Conservation (phyloP, 2,113 vertebrate genomes). For the Corythornis madagascariensis region DNA sequence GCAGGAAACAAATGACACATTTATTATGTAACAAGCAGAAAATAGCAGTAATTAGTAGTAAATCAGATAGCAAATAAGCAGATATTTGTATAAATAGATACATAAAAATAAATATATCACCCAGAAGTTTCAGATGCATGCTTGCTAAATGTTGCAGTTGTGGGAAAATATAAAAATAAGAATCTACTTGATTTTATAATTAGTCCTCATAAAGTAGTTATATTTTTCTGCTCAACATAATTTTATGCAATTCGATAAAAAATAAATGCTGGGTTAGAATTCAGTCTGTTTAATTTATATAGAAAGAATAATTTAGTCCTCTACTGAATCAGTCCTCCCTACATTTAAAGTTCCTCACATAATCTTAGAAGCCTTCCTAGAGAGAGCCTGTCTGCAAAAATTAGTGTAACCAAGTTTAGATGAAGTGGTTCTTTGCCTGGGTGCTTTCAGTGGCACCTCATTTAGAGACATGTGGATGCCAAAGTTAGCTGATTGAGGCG, state of each 20-base stretch:
- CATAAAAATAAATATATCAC: not conserved
- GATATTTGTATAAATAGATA: not conserved
- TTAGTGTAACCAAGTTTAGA: not conserved
- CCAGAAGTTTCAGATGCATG: not conserved
- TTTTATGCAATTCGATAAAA: not conserved
- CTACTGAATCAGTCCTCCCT: not conserved
- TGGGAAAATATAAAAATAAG: not conserved
- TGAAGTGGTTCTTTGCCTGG: not conserved
- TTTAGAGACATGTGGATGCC: fast-evolving
- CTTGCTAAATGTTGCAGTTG: not conserved
- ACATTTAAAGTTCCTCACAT: not conserved
- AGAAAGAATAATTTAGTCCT: not conserved
- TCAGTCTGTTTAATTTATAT: not conserved
- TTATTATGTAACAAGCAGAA: not conserved
- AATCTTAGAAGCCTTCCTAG: not conserved
- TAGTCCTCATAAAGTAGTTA: not conserved
- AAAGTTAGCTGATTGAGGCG: not conserved
- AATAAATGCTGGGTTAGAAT: not conserved
- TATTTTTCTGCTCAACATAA: not conserved
- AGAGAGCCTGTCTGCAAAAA: not conserved
- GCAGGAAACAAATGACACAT: not conserved
- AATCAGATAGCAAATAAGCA: not conserved
- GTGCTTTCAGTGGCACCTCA: not conserved
- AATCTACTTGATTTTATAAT: not conserved
- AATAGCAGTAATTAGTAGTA: not conserved